Percentiles rank a stretch among this genome's conserved stretches.
Evolutionary conservation across 2,113 vertebrate genomes (phyloP).

Genomic region (Phyllostomus hastatus): DNA sequence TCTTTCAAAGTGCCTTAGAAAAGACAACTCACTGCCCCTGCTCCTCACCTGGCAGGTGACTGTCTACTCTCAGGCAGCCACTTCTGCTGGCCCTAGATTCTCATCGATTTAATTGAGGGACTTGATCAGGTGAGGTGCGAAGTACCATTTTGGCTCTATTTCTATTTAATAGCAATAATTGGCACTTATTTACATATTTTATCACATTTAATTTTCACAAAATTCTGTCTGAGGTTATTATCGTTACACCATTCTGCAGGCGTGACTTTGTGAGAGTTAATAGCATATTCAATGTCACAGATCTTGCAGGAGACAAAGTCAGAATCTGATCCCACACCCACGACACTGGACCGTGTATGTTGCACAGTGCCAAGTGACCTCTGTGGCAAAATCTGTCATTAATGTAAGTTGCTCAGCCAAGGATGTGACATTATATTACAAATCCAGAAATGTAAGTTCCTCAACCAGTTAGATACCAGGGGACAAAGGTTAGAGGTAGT

Average conservation of each 20-base stretch:
- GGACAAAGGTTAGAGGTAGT: neutral
- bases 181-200: neutral
- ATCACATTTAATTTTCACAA: neutral
- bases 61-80: neutral
- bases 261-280: neutral
- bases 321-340: neutral
- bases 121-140: neutral
- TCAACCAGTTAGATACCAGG: neutral
- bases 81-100: neutral
- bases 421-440: no score
- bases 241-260: neutral
- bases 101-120: neutral
- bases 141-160: neutral
- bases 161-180: neutral
- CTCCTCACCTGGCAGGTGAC: neutral
- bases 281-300: neutral
- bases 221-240: neutral
- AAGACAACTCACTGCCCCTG: no score
- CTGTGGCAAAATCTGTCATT: neutral
- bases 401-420: neutral
- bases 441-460: neutral
- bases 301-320: neutral
- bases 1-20: neutral
- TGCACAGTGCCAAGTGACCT: no score
- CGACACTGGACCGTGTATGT: fast-evolving